Conservation (phyloP, 2,113 vertebrate species). For the Corvus moneduloides region DNA sequence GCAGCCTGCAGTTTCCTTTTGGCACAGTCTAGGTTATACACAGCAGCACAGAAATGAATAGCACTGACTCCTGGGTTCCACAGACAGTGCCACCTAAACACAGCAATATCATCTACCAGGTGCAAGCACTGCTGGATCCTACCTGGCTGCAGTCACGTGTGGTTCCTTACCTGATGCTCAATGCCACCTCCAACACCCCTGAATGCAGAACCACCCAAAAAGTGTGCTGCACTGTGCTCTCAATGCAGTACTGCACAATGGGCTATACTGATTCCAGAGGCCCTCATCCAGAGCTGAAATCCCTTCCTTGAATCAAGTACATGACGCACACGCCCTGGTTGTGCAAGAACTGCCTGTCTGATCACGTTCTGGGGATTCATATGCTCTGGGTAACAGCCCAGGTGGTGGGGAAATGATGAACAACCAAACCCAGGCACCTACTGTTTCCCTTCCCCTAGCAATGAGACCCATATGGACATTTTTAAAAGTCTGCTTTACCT, state of each 20-base stretch:
- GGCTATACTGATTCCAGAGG: background rate
- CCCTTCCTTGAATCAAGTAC: background rate
- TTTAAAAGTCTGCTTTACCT: background rate
- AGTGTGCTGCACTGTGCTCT: background rate
- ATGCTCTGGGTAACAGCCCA: background rate
- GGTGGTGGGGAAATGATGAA: background rate
- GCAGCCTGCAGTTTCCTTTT: background rate
- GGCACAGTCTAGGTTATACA: background rate
- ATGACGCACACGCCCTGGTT: accelerated
- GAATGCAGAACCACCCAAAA: background rate
- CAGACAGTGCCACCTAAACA: background rate
- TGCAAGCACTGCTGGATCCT: background rate
- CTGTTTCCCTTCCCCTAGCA: background rate
- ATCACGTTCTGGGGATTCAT: accelerated
- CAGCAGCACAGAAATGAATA: background rate
- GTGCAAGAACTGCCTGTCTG: background rate
- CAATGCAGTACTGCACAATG: background rate
- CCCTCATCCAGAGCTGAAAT: background rate
- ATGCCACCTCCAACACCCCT: background rate
- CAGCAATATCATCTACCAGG: background rate
- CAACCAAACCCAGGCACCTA: background rate
- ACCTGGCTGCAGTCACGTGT: background rate
- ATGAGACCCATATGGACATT: background rate
- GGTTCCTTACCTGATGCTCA: background rate
- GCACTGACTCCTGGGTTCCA: background rate